Evolutionary conservation across 2,113 vertebrate species (phyloP), one percentile per base, ranked within the genome.

Genomic region (Cranoglanis bouderius): DNA sequence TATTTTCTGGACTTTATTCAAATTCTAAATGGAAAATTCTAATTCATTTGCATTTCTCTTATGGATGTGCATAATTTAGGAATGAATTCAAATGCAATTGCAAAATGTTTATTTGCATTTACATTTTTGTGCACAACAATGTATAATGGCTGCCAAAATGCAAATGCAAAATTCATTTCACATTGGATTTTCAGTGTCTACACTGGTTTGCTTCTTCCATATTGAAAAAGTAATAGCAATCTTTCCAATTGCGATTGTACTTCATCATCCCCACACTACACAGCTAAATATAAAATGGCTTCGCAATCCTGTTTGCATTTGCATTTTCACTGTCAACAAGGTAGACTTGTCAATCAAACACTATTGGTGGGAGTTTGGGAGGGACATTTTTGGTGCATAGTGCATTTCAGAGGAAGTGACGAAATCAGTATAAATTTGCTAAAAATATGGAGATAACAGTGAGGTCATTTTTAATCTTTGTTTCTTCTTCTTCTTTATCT

Each of bases 261-360:
- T 53, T 80, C 29, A 80, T 51, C 49, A 53, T 80, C 29, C 43
- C 16, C 3, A 0, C 46, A 80, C 75, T 80, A n/a, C 75, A 51
- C 16, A 2, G 29, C 77, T 53, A 32, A 80, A 80, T 80, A 80
- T 80, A 80, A 80, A 80, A 80, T 53, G 77, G 29, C 49, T 32
- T 53, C 32, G 77, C 77, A 53, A 53, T 80, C 49, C 77, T 19
- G 46, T 80, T 80, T 80, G 49, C 14, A 8, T 49, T 78, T 78
- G 26, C 43, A 53, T 80, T 80, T 80, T 80, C 29, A 53, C 77
- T 53, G 49, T 53, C 49, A 53, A 80, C 77, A 53, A 53, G 29
- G 49, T 32, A 80, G 77, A 32, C 46, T 19, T 80, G 77, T 80
- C 77, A n/a, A 53, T 80, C 77, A 80, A 80, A 53, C 49, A 53